Conservation (phyloP, 2,113 vertebrate genomes). For the Prinia subflava region DNA sequence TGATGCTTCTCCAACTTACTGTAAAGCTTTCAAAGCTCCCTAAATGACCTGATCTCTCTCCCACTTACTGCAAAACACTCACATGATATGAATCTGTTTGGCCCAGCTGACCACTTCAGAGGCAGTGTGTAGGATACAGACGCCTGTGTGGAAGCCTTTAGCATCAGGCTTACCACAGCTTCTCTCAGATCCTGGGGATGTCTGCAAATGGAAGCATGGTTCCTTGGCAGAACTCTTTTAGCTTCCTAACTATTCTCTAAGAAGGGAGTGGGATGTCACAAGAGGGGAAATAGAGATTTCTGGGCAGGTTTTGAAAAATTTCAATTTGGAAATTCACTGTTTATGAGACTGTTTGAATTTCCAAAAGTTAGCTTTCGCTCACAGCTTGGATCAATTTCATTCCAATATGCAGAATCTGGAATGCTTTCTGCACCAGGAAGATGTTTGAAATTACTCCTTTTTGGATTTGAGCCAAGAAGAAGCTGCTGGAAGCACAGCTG, state of each 20-base stretch:
- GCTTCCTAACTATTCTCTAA: background rate
- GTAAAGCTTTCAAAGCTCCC: conserved; percentile 6
- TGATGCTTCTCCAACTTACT: background rate
- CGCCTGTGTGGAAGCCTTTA: background rate
- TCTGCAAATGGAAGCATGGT: background rate
- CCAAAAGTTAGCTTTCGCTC: background rate
- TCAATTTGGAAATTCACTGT: background rate
- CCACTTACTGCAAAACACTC: background rate
- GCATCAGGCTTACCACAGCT: background rate
- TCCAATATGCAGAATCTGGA: background rate
- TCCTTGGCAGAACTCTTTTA: background rate
- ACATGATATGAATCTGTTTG: background rate
- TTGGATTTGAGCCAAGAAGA: conserved; percentile 10
- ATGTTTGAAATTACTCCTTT: background rate
- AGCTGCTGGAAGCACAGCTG: conserved; percentile 31
- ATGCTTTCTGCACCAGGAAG: background rate
- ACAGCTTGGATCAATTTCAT: background rate
- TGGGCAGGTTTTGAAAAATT: background rate
- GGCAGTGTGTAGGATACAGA: conserved; percentile 9
- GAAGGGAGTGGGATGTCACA: background rate
- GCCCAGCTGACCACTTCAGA: conserved; percentile 46
- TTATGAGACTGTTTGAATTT: background rate
- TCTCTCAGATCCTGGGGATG: background rate
- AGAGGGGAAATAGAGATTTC: background rate
- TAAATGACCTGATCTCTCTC: conserved; percentile 24